Evolutionary conservation across 2,888 invertebrate species (phyloP).

Genomic region (Platycnemis pennipes): DNA sequence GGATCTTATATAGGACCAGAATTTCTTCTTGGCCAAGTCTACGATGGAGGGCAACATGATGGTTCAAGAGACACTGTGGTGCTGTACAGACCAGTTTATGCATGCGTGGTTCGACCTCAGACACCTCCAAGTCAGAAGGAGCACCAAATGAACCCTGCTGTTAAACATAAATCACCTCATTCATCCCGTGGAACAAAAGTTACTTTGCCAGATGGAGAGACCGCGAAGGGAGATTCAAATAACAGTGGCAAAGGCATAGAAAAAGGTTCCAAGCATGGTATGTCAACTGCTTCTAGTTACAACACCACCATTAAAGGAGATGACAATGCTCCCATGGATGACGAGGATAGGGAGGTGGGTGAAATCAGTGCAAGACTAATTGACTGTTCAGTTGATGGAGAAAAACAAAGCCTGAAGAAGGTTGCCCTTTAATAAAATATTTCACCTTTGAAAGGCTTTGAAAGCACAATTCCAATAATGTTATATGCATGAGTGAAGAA

Average conservation of each 20-base stretch:
- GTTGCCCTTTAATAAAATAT: conserved; percentile 21
- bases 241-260: conserved; percentile 5
- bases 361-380: conserved; percentile 63
- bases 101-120: conserved; percentile 77
- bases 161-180: conserved; percentile 50
- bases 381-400: conserved; percentile 49
- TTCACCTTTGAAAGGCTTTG: conserved; percentile 10
- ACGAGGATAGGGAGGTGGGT: conserved; percentile 64
- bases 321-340: conserved; percentile 48
- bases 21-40: conserved; percentile 89
- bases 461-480: conserved; percentile 54
- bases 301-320: conserved; percentile 29
- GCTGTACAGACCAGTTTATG: conserved; percentile 85
- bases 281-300: neutral
- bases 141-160: conserved; percentile 33
- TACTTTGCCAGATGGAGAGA: conserved; percentile 22
- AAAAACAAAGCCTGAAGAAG: neutral
- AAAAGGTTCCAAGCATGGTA: conserved; percentile 5
- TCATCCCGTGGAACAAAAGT: conserved; percentile 37
- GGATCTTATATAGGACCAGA: conserved; percentile 89
- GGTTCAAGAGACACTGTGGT: conserved; percentile 82
- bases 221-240: neutral
- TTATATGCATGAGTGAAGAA: conserved; percentile 38
- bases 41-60: conserved; percentile 82
- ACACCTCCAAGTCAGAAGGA: conserved; percentile 26